Evolutionary conservation across 1,140 invertebrate genomes (phyloP).

Genomic region (Chymomyza costata): DNA sequence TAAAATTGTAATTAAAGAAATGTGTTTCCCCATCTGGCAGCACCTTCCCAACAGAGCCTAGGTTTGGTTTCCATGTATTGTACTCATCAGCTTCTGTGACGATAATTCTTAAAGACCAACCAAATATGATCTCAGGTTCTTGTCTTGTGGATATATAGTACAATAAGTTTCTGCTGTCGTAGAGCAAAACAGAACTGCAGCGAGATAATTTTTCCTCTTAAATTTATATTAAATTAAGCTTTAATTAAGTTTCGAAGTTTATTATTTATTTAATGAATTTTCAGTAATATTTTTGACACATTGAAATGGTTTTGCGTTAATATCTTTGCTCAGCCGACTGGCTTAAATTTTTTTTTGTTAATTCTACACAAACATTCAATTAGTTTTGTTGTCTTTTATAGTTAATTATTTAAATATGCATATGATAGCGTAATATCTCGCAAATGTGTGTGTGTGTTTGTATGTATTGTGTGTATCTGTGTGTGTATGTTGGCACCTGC

Average conservation of each 20-base stretch:
- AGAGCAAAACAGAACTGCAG: not conserved
- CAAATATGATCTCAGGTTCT: too few relatives aligned
- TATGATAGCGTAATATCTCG: slow-evolving; percentile 12
- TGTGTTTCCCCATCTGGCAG: too few relatives aligned
- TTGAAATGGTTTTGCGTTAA: slow-evolving; percentile 57
- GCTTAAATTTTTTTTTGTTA: slow-evolving; percentile 18
- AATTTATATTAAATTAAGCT: too few relatives aligned
- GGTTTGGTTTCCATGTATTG: too few relatives aligned
- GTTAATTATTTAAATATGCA: slow-evolving; percentile 37
- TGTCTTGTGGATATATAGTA: too few relatives aligned
- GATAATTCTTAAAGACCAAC: too few relatives aligned
- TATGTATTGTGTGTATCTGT: slow-evolving; percentile 4
- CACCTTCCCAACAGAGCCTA: too few relatives aligned
- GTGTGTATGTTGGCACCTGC: slow-evolving; percentile 18
- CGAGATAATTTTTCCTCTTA: not conserved
- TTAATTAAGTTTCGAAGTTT: slow-evolving; percentile 37
- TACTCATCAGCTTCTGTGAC: too few relatives aligned
- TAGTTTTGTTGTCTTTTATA: too few relatives aligned
- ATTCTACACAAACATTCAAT: slow-evolving; percentile 49
- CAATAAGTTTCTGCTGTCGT: too few relatives aligned
- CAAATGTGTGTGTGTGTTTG: too few relatives aligned
- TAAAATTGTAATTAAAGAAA: too few relatives aligned
- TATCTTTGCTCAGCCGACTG: slow-evolving; percentile 27
- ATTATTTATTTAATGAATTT: slow-evolving; percentile 55
- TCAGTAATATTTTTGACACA: slow-evolving; percentile 63